A percentile compares a stretch with the other conserved stretches of the same genome.
Evolutionary conservation across 2,888 invertebrate species (phyloP).

Genomic region (Geotrupes spiniger): DNA sequence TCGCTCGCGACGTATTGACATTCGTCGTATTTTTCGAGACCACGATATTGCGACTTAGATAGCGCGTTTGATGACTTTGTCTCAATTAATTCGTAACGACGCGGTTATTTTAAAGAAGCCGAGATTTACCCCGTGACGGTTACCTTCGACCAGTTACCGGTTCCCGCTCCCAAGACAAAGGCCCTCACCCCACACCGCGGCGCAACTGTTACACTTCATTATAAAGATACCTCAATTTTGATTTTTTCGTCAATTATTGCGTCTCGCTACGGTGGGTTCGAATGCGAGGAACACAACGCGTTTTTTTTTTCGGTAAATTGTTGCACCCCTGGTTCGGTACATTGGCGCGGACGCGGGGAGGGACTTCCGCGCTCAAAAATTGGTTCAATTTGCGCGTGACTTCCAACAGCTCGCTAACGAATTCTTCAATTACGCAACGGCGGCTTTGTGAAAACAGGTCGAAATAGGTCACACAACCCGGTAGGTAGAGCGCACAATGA

Average conservation of each 20-base stretch:
- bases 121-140: too few species aligned
- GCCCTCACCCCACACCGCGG: conserved; percentile 22
- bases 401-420: conserved; percentile 29
- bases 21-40: neutral
- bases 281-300: conserved; percentile 12
- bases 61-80: too few species aligned
- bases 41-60: too few species aligned
- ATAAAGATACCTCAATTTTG: conserved; percentile 36
- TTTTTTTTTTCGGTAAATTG: too few species aligned
- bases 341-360: conserved; percentile 1
- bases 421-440: conserved; percentile 29
- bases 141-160: conserved; percentile 12
- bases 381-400: conserved; percentile 31
- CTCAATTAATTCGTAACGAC: too few species aligned
- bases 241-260: conserved; percentile 32
- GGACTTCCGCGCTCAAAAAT: conserved; percentile 18
- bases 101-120: too few species aligned
- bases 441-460: conserved; percentile 26
- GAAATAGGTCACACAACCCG: conserved; percentile 43
- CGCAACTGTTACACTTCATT: conserved; percentile 37
- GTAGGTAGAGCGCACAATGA: conserved; percentile 41
- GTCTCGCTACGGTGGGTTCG: conserved; percentile 32
- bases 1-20: too few species aligned
- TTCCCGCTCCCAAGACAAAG: conserved; percentile 22
- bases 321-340: conserved; percentile 2